Conservation (phyloP, 2,888 invertebrate genomes). For the Tetrapedia diversipes region DNA sequence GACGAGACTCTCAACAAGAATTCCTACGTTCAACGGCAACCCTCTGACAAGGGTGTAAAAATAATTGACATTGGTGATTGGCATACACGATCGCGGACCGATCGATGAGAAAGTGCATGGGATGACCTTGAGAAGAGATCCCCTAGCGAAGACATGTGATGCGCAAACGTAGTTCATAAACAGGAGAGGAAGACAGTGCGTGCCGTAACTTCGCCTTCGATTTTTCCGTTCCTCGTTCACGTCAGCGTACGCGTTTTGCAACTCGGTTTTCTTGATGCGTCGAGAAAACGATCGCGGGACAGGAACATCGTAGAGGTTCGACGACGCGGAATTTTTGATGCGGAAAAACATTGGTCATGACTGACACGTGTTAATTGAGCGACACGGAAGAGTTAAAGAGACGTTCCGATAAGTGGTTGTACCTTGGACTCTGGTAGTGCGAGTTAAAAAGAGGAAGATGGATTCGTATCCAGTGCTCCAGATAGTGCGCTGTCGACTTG, state of each 20-base stretch:
- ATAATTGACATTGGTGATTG: conserved; percentile 9
- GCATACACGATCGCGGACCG: conserved; percentile 16
- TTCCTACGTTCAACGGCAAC: too few relatives aligned
- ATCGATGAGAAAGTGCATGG: conserved; percentile 43
- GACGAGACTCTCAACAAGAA: too few relatives aligned
- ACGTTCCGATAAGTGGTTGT: neutral
- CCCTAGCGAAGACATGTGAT: conserved; percentile 40
- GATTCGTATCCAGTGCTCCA: conserved; percentile 81
- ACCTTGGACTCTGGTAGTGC: neutral
- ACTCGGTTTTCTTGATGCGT: neutral
- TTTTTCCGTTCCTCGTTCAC: conserved; percentile 9
- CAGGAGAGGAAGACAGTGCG: conserved; percentile 19
- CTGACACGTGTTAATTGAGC: conserved; percentile 10
- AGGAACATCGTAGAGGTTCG: neutral
- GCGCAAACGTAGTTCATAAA: conserved; percentile 40
- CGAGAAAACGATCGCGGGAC: neutral
- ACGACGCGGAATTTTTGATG: neutral
- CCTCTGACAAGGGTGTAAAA: neutral
- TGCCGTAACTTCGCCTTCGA: conserved; percentile 4
- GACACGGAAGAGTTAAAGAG: neutral
- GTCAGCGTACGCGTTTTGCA: conserved; percentile 1
- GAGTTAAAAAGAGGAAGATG: conserved; percentile 67
- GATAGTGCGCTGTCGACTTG: conserved; percentile 80
- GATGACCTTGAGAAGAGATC: conserved; percentile 56
- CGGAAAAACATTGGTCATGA: neutral